Percentiles rank a stretch among this genome's conserved stretches.
These are phyloP conservation scores for Luperina nickerlii DNA, from an alignment of 2,888 invertebrate genomes.

Conservation along the genomic window DNA sequence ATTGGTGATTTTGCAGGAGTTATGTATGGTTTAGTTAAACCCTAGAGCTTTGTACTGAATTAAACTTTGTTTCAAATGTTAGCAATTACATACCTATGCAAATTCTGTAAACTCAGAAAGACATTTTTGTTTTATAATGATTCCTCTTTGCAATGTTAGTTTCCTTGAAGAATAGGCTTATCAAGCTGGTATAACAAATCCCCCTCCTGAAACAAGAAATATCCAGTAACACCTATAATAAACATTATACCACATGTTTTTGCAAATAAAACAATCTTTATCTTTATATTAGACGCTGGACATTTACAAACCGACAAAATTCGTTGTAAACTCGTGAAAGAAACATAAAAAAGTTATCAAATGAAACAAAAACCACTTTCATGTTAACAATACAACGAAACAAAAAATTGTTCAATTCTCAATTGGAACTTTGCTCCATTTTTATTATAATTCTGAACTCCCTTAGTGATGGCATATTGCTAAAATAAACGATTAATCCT, in stretches of 20 bases:
- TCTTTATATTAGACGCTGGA: not conserved
- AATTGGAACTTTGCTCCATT: slow-evolving; percentile 12
- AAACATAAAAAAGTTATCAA: slow-evolving; percentile 36
- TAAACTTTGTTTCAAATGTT: not conserved
- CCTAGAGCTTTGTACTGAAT: too few species aligned
- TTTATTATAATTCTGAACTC: not conserved
- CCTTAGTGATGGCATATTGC: not conserved
- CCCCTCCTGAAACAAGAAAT: too few species aligned
- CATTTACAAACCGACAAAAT: slow-evolving; percentile 10
- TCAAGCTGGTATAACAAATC: not conserved
- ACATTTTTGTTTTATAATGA: not conserved
- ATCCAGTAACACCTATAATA: too few species aligned
- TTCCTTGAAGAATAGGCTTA: not conserved
- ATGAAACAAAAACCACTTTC: slow-evolving; percentile 33
- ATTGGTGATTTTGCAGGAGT: not conserved
- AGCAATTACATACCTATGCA: not conserved
- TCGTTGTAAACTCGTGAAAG: slow-evolving; percentile 17
- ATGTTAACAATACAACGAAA: slow-evolving; percentile 9
- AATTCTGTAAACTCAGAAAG: not conserved
- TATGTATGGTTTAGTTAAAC: not conserved
- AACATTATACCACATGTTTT: too few species aligned
- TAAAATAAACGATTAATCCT: slow-evolving; percentile 15
- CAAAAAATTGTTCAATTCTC: slow-evolving; percentile 7
- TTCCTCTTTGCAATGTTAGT: not conserved
- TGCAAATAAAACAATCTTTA: too few species aligned